These are phyloP conservation scores for Fukomys damarensis DNA, from an alignment of 2,113 vertebrate species.

Conservation along the genomic window DNA sequence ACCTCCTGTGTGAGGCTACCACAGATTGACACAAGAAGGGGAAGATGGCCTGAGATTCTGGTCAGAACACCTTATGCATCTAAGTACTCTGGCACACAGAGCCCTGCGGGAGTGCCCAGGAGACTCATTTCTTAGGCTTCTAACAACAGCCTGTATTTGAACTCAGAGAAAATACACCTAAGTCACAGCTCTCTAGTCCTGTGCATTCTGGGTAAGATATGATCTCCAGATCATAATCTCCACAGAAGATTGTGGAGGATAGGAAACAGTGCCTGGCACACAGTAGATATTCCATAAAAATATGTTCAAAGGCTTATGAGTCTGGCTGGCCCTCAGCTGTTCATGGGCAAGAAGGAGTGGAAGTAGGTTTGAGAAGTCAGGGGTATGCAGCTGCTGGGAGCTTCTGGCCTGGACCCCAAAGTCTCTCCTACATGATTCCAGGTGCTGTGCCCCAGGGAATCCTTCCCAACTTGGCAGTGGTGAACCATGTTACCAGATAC, in stretches of 20 bases:
- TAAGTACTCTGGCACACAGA: neutral
- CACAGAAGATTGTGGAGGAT: neutral
- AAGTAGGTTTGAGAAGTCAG: neutral
- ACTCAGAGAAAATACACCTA: neutral
- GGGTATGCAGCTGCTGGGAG: rapidly evolving
- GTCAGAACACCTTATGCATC: neutral
- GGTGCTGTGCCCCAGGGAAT: neutral
- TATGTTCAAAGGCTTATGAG: neutral
- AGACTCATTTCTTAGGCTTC: neutral
- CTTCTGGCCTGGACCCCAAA: neutral
- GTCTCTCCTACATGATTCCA: neutral
- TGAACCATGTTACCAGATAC: neutral
- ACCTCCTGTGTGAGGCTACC: neutral
- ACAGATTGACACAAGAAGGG: neutral
- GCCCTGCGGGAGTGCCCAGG: neutral
- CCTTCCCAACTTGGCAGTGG: neutral
- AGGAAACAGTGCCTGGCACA: neutral
- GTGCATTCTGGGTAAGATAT: neutral
- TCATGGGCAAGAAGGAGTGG: rapidly evolving
- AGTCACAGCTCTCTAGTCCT: neutral
- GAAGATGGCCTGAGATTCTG: neutral
- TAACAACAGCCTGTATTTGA: neutral
- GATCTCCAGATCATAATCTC: neutral
- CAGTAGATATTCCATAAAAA: neutral
- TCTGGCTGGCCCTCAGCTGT: neutral